Evolutionary conservation across 2,113 vertebrate genomes (phyloP).

Genomic region (Anolis sagrei): DNA sequence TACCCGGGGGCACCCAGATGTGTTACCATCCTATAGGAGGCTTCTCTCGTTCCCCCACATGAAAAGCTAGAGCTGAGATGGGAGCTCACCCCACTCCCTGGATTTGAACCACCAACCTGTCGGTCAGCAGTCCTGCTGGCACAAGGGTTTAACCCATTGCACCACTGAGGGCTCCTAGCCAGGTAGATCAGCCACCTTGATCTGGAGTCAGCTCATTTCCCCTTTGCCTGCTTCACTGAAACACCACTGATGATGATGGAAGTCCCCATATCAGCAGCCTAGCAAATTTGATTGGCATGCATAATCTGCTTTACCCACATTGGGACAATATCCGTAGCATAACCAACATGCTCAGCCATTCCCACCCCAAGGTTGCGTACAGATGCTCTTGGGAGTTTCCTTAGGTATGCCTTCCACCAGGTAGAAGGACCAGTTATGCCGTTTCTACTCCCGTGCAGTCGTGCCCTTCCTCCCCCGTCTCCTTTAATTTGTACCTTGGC

Average conservation of each 20-base stretch:
- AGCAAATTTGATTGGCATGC: slow-evolving; percentile 6
- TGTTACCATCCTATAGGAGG: too few species aligned
- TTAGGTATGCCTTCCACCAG: background rate
- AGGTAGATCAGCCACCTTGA: background rate
- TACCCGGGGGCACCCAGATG: too few species aligned
- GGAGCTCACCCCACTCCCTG: too few species aligned
- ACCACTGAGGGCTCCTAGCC: too few species aligned
- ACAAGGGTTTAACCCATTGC: too few species aligned
- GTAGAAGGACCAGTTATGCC: slow-evolving; percentile 45
- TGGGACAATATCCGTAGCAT: background rate
- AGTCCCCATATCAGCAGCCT: background rate
- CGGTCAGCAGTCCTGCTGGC: too few species aligned
- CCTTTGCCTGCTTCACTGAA: background rate
- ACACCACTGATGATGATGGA: background rate
- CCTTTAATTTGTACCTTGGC: slow-evolving; percentile 54
- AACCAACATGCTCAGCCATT: background rate
- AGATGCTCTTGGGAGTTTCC: background rate
- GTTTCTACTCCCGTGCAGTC: background rate
- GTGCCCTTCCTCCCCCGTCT: slow-evolving; percentile 8
- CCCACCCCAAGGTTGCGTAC: slow-evolving; percentile 4
- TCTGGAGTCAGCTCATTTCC: background rate
- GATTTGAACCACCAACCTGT: too few species aligned
- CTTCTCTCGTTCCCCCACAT: too few species aligned
- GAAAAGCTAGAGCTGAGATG: too few species aligned
- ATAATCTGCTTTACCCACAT: background rate